Percentiles rank a stretch among this genome's conserved stretches.
Conservation (phyloP, 1,140 invertebrate species). For the Pygmarrhopalites habei region DNA sequence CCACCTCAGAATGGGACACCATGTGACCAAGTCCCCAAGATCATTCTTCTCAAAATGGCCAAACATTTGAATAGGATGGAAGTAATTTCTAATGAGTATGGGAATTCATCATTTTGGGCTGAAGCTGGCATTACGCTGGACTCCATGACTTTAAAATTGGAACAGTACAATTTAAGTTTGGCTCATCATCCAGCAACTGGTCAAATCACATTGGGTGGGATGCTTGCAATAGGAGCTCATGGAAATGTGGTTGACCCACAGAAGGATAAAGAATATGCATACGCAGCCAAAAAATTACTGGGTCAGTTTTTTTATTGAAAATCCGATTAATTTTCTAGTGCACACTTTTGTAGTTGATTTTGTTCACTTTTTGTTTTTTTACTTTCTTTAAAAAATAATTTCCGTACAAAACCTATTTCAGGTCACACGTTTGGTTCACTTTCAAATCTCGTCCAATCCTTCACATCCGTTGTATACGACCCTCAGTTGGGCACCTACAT, state of each 20-base stretch:
- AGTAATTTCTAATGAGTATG: background rate
- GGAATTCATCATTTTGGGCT: background rate
- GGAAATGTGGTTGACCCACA: no score
- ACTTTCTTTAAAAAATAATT: no score
- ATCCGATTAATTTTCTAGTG: no score
- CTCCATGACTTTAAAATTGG: background rate
- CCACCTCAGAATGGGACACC: no score
- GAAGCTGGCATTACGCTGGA: background rate
- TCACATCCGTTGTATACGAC: constrained; percentile 26
- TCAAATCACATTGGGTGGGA: background rate
- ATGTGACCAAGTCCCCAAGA: no score
- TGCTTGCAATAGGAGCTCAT: background rate
- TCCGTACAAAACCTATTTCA: no score
- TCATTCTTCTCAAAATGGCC: background rate
- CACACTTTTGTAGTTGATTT: no score
- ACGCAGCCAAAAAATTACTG: no score
- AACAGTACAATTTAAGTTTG: background rate
- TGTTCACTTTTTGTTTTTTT: no score
- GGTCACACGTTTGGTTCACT: constrained; percentile 7
- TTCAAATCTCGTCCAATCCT: constrained; percentile 20
- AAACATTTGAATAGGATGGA: background rate
- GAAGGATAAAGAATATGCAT: no score
- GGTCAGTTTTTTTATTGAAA: no score
- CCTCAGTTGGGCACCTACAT: background rate
- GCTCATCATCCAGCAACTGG: background rate